Conservation (phyloP, 2,888 invertebrate species). For the Eupithecia centaureata region DNA sequence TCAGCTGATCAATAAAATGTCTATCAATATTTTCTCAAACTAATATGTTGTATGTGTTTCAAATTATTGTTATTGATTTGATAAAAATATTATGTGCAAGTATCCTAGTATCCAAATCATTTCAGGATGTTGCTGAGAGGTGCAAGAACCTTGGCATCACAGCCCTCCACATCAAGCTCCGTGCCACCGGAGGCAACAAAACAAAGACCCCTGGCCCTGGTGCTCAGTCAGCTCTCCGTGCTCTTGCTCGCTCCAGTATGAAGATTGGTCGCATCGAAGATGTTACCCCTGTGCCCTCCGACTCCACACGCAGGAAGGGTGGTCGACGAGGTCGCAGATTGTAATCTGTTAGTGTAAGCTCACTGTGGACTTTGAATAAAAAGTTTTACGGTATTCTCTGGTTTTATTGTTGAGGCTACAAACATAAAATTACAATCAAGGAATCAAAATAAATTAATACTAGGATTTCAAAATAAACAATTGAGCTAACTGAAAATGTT, state of each 20-base stretch:
- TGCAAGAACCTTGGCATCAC: constrained; percentile 99
- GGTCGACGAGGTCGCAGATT: constrained; percentile 99
- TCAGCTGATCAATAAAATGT: not conserved
- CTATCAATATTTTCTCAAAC: too few relatives aligned
- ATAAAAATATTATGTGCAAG: not conserved
- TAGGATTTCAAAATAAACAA: too few relatives aligned
- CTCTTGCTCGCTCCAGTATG: constrained; percentile 99
- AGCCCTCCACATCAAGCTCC: constrained; percentile 98
- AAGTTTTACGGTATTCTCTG: constrained; percentile 62
- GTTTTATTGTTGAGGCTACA: constrained; percentile 49
- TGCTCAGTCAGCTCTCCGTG: constrained; percentile 98
- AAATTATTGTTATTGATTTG: too few relatives aligned
- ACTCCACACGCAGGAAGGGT: constrained; percentile 99
- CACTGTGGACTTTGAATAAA: constrained; percentile 77
- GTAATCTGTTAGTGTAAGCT: constrained; percentile 87
- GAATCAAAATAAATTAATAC: too few relatives aligned
- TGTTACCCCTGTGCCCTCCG: constrained; percentile 99
- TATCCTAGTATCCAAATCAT: constrained; percentile 14
- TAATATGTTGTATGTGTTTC: too few relatives aligned
- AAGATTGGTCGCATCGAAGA: constrained; percentile 99
- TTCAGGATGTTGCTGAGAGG: constrained; percentile 98
- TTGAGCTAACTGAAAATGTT: too few relatives aligned
- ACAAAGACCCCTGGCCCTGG: constrained; percentile 99
- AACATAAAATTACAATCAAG: not conserved
- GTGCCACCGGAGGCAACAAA: constrained; percentile 99